Percentiles rank a stretch among this genome's conserved stretches.
phyloP scores from a whole-genome alignment of 2,888 invertebrate genomes.

The Sminthurinus aureus region DNA sequence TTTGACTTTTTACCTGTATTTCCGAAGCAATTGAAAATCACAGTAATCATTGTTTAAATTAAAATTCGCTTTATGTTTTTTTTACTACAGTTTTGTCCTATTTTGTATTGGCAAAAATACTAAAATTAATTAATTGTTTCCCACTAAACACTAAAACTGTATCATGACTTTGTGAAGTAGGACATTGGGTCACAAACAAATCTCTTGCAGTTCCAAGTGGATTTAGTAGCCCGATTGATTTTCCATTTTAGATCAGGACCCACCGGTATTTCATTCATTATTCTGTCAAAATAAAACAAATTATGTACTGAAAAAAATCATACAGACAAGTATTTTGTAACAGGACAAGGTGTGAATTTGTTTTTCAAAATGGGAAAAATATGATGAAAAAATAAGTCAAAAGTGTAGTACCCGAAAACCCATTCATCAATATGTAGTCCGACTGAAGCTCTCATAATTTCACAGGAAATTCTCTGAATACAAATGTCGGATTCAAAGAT shows the following conservation, averaged over 20 bases:
- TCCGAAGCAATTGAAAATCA: too few relatives aligned
- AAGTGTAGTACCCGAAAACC: conserved; percentile 10
- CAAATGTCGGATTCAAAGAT: conserved; percentile 27
- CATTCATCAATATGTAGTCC: conserved; percentile 22
- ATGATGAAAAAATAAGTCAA: not conserved
- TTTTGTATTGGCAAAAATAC: too few relatives aligned
- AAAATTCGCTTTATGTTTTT: too few relatives aligned
- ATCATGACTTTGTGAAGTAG: too few relatives aligned
- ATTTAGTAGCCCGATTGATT: conserved; percentile 16
- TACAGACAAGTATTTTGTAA: conserved; percentile 11
- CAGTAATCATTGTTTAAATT: too few relatives aligned
- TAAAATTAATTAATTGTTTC: too few relatives aligned
- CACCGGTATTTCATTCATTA: conserved; percentile 26
- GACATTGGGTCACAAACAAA: conserved; percentile 10
- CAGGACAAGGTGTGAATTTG: not conserved
- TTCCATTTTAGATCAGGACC: conserved; percentile 16
- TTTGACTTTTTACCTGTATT: too few relatives aligned
- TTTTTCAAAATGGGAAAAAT: not conserved
- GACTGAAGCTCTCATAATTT: conserved; percentile 29
- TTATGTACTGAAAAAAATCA: not conserved
- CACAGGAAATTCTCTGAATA: conserved; percentile 30
- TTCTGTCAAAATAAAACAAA: conserved; percentile 17
- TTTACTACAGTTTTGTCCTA: too few relatives aligned
- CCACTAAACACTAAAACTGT: too few relatives aligned
- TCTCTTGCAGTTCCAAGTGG: conserved; percentile 11